Percentiles rank a stretch among this genome's conserved stretches.
Conservation (phyloP, 2,888 invertebrate genomes). For the Pseudococcus viburni region DNA sequence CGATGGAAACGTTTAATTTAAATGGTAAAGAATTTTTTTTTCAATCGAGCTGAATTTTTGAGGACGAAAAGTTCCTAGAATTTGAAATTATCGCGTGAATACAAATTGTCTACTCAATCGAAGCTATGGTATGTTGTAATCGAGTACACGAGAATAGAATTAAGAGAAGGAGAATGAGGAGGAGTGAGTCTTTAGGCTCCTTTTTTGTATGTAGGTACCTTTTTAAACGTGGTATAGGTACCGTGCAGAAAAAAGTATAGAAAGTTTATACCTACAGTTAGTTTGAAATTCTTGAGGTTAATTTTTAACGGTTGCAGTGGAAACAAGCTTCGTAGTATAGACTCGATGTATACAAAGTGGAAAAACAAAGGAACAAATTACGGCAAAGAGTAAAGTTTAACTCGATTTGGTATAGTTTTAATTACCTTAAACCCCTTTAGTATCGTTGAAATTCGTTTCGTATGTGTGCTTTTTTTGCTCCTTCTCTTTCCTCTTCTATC, state of each 20-base stretch:
- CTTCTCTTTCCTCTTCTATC: not conserved
- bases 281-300: slow-evolving; percentile 34
- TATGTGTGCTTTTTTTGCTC: not conserved
- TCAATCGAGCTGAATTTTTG: not conserved
- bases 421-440: slow-evolving; percentile 49
- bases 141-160: slow-evolving; percentile 24
- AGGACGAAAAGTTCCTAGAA: not conserved
- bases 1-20: not conserved
- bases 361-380: slow-evolving; percentile 46
- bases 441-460: slow-evolving; percentile 30
- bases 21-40: not conserved
- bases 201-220: not conserved
- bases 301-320: not conserved
- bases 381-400: slow-evolving; percentile 35
- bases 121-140: not conserved
- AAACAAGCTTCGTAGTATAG: not conserved
- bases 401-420: slow-evolving; percentile 47
- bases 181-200: not conserved
- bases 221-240: not conserved
- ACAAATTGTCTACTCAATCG: slow-evolving; percentile 4
- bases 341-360: not conserved
- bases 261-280: not conserved
- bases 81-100: slow-evolving; percentile 1
- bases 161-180: not conserved
- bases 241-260: not conserved